Evolutionary conservation across 2,888 invertebrate genomes (phyloP).

Genomic region (Cryptocheilus praepositus): DNA sequence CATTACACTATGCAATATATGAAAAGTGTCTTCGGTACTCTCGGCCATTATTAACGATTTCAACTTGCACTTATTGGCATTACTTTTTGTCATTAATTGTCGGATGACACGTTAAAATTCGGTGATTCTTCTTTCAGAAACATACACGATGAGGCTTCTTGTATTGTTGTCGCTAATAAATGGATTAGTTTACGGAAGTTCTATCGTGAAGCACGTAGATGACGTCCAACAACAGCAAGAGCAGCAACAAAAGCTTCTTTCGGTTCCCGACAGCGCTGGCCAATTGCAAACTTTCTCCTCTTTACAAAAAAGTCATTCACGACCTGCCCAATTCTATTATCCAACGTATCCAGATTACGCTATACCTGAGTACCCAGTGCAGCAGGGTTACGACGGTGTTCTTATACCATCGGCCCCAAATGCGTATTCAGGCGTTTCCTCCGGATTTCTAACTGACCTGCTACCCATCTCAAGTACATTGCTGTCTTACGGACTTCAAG

Average conservation of each 20-base stretch:
- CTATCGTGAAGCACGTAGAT: constrained; percentile 26
- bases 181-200: constrained; percentile 30
- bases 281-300: constrained; percentile 19
- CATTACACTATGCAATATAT: too few species aligned
- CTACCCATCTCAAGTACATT: constrained; percentile 50
- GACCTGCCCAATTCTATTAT: constrained; percentile 36
- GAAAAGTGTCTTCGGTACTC: too few species aligned
- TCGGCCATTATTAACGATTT: too few species aligned
- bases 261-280: background rate
- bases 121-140: background rate
- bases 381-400: constrained; percentile 49
- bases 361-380: constrained; percentile 49
- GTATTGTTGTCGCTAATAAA: constrained; percentile 25
- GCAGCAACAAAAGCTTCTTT: constrained; percentile 6
- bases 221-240: constrained; percentile 6
- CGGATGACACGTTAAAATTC: too few species aligned
- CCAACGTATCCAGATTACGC: constrained; percentile 54
- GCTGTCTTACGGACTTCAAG: constrained; percentile 47
- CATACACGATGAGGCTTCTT: background rate
- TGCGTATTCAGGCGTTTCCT: constrained; percentile 29
- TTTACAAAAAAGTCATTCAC: constrained; percentile 15
- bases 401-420: constrained; percentile 33
- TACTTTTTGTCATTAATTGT: too few species aligned
- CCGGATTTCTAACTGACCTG: constrained; percentile 40
- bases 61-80: too few species aligned